Evolutionary conservation across 2,888 invertebrate genomes (phyloP).

Genomic region (Rhimphoctona megacephalus): DNA sequence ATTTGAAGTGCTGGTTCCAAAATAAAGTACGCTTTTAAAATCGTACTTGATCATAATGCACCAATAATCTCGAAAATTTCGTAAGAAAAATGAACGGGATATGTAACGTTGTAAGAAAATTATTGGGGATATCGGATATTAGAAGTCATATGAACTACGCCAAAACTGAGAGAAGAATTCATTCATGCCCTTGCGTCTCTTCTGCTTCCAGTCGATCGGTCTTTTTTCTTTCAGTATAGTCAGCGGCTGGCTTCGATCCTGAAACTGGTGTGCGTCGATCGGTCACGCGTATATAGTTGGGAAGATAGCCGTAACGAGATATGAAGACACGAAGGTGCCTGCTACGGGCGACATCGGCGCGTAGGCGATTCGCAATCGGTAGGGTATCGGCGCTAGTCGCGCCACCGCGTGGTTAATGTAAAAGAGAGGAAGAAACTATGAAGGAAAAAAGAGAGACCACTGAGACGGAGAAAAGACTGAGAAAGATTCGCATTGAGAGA

Average conservation of each 20-base stretch:
- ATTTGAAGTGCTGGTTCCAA: no score
- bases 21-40: no score
- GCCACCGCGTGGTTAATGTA: slow-evolving; percentile 19
- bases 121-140: no score
- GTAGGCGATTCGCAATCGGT: slow-evolving; percentile 67
- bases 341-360: slow-evolving; percentile 41
- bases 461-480: neutral
- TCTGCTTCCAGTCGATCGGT: neutral
- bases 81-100: no score
- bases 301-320: slow-evolving; percentile 58
- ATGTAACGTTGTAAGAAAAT: neutral
- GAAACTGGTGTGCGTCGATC: neutral
- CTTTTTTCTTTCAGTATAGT: neutral
- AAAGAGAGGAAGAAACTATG: slow-evolving; percentile 7
- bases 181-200: slow-evolving; percentile 4
- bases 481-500: slow-evolving; percentile 1
- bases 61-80: no score
- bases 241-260: neutral
- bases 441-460: slow-evolving; percentile 5
- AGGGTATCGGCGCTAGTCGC: slow-evolving; percentile 57
- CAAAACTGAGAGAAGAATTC: neutral
- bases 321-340: slow-evolving; percentile 56
- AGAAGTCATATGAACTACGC: no score
- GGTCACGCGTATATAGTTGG: slow-evolving; percentile 17
- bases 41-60: no score